Base-by-base conservation (phyloP, 1,140 invertebrate genomes). In the Pseudomyrmex dendroicus region DNA sequence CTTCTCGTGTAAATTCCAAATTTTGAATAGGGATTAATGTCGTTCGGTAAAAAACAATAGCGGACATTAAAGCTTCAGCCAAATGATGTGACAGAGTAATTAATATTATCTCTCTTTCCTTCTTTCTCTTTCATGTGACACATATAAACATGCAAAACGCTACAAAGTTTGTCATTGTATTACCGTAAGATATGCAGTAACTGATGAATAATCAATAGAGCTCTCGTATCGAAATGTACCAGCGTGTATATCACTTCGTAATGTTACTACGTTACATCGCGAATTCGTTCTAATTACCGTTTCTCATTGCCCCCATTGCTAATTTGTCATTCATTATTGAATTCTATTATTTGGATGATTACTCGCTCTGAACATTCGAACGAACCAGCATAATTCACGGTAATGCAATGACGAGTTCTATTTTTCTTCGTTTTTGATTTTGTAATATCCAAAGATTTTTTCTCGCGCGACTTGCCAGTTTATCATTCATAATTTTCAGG, bases 301-400 rank as follows among this genome's bases (percentile, higher is more conserved):
- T 70, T 12, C 48, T 50, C 56, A 72, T 25, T 4, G 2, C 12
- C 20, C n/a, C 0, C 35, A 7, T 4, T 35, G 54, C 48, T 48
- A 70, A 80, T 80, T 70, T 80, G n/a, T 72, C 54, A 80, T 50
- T 50, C 68, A 80, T 72, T 78, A 78, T 70, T 20, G 54, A 72
- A 80, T 70, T 72, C 20, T 15, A 72, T 80, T 72, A 56, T 61
- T 46, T 10, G 44, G 72, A 61, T 61, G 44, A 59, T 61, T 59
- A 13, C 35, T 25, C n/a, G 46, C n/a, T 20, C 64, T n/a, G 44
- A n/a, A 59, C 15, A 50, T 70, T 78, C 25, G 10, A 46, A 78
- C 20, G 52, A 22, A 57, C 25, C 63, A 15, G 20, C 22, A 67
- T 46, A 67, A 80, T 80, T 80, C 50, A 15, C 17, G 44, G 1